These are phyloP conservation scores for Caenorhabditis tropicalis DNA, from an alignment of 1,140 invertebrate species.

Conservation along the genomic window DNA sequence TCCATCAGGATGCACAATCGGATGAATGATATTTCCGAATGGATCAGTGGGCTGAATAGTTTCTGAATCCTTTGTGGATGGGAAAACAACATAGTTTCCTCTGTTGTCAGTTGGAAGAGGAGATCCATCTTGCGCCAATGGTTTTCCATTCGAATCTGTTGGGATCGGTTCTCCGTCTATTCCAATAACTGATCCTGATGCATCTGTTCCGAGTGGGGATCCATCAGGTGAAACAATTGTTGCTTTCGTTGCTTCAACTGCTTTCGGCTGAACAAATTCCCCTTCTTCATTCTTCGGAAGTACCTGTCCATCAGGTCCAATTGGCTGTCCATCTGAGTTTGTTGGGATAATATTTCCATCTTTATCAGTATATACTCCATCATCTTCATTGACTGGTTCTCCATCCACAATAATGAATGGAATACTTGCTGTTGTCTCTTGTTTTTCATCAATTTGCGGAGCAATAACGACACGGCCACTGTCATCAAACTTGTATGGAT, in stretches of 20 bases:
- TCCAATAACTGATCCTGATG: conserved; percentile 45
- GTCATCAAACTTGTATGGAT: too few species aligned
- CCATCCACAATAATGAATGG: too few species aligned
- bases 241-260: neutral
- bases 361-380: too few species aligned
- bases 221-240: neutral
- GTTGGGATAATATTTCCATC: conserved; percentile 42
- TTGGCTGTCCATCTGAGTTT: neutral
- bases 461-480: too few species aligned
- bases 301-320: conserved; percentile 43
- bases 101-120: conserved; percentile 6
- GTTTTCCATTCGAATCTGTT: conserved; percentile 37
- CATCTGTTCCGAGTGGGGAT: conserved; percentile 47
- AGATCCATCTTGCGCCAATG: conserved; percentile 30
- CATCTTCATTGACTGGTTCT: too few species aligned
- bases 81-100: neutral
- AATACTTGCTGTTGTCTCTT: too few species aligned
- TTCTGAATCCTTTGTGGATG: conserved; percentile 6
- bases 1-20: conserved; percentile 47
- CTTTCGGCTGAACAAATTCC: neutral
- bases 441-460: too few species aligned
- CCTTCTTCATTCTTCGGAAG: conserved; percentile 23
- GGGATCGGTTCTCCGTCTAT: conserved; percentile 46
- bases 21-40: neutral
- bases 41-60: conserved; percentile 28